Conservation (phyloP, 2,113 vertebrate species). For the Pungitius pungitius region DNA sequence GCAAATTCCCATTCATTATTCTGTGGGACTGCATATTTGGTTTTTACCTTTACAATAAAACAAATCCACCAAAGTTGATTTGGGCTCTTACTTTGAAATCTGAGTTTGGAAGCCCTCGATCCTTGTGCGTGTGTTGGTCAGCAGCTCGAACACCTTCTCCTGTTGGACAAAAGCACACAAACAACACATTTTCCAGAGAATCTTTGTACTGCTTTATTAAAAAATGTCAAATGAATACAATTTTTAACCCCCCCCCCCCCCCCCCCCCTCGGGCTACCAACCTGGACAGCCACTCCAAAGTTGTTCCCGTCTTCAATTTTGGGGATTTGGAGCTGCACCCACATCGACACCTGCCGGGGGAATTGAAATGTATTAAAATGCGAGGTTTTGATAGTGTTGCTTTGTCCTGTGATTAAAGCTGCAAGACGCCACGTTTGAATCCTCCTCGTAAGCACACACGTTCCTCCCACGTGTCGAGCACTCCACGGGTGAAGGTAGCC, state of each 20-base stretch:
- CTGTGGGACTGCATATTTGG: background rate
- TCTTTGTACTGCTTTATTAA: too few species aligned
- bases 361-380: background rate
- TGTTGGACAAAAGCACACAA: constrained; percentile 48
- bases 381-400: background rate
- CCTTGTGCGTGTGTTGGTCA: constrained; percentile 89
- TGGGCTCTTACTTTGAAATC: constrained; percentile 85
- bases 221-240: background rate
- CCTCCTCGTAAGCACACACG: too few species aligned
- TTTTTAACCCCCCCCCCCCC: background rate
- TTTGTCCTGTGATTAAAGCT: background rate
- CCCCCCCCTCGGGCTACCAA: constrained; percentile 48
- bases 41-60: background rate
- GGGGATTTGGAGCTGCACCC: constrained; percentile 90
- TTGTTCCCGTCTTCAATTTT: constrained; percentile 92
- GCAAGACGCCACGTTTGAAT: too few species aligned
- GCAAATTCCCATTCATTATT: too few species aligned
- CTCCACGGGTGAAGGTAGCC: too few species aligned
- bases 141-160: constrained; percentile 92
- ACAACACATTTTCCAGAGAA: too few species aligned
- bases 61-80: background rate
- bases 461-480: background rate
- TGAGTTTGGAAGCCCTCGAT: constrained; percentile 89
- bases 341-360: constrained; percentile 85
- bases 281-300: constrained; percentile 94